Evolutionary conservation across 2,888 invertebrate species (phyloP), one percentile per base, ranked within the genome.

Genomic region (Tubulanus polymorphus): DNA sequence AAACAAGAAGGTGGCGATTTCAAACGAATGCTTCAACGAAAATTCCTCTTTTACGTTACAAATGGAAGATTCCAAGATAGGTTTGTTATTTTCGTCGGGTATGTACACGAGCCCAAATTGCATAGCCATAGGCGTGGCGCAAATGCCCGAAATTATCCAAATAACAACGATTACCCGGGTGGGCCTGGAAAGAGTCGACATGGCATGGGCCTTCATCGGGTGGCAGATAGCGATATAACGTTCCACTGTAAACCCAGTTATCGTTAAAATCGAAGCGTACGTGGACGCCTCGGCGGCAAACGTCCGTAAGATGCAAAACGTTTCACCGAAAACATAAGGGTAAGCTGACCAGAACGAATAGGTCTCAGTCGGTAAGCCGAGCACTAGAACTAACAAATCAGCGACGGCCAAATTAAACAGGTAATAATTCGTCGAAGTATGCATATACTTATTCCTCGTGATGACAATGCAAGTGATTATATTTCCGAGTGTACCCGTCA

Each of bases 221-320:
- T 89, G 87, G 71, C 90, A 91, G 66, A 91, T 91, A 53, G 91
- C 91, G 35, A 91, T 86, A 74, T 91, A 93, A 60, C 93, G 83
- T 75, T 92, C 92, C 37, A 89, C 85, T 0, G 91, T 92, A 77
- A 92, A 93, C 1, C 91, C 90, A 0, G 91, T 90, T 69, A 93
- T 93, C 12, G 82, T 83, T 32, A 83, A 67, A 1, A 93, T 91
- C 0, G 91, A 91, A 3, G 74, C 75, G 67, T 84, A 83, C 1
- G 83, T 81, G 20, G 84, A 83, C n/a, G 89, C 89, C 79, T 93
- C 93, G 0, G 91, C 89, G 0, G 89, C 86, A 49, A 91, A 84
- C 6, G 88, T 88, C 35, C 90, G 84, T 12, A 87, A 79, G 12
- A 89, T 83, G 78, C 92, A 93, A 64, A 89, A 85, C 3, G 84